These are phyloP conservation scores for Drosophila borborema DNA, from an alignment of 2,888 invertebrate species.

Conservation along the genomic window DNA sequence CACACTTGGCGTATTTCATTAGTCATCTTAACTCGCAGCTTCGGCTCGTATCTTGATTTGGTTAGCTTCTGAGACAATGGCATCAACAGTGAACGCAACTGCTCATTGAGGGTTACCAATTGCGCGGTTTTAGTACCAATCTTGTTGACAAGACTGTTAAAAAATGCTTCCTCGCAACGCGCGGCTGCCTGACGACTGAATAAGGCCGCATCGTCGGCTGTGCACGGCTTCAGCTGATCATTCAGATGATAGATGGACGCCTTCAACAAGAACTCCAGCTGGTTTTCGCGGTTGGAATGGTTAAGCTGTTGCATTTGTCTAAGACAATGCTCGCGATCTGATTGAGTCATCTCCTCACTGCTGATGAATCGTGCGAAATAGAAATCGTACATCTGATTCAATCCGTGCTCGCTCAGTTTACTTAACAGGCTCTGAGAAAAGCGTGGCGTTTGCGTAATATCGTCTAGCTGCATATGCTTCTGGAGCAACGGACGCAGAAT, in stretches of 20 bases:
- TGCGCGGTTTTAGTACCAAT: background rate
- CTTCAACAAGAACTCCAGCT: constrained; percentile 31
- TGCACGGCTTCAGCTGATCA: constrained; percentile 36
- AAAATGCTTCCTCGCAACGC: constrained; percentile 56
- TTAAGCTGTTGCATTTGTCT: constrained; percentile 47
- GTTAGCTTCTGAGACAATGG: constrained; percentile 24
- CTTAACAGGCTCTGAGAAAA: constrained; percentile 30
- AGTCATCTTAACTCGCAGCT: constrained; percentile 33
- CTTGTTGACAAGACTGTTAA: constrained; percentile 41
- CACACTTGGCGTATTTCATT: constrained; percentile 26
- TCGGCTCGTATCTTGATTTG: constrained; percentile 4
- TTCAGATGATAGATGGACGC: constrained; percentile 44
- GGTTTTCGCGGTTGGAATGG: constrained; percentile 11
- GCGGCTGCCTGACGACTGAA: constrained; percentile 44
- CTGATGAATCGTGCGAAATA: constrained; percentile 23
- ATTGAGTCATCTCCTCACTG: constrained; percentile 2
- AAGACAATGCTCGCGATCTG: constrained; percentile 39
- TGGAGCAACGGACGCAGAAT: constrained; percentile 33
- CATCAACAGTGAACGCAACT: constrained; percentile 19
- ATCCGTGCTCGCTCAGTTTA: constrained; percentile 7
- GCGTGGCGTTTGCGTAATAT: constrained; percentile 25
- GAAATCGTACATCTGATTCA: constrained; percentile 30
- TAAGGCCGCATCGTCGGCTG: constrained; percentile 24
- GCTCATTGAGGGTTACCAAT: background rate
- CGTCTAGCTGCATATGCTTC: constrained; percentile 30